Conservation (phyloP, 2,888 invertebrate genomes). For the Cremastinae sp. region DNA sequence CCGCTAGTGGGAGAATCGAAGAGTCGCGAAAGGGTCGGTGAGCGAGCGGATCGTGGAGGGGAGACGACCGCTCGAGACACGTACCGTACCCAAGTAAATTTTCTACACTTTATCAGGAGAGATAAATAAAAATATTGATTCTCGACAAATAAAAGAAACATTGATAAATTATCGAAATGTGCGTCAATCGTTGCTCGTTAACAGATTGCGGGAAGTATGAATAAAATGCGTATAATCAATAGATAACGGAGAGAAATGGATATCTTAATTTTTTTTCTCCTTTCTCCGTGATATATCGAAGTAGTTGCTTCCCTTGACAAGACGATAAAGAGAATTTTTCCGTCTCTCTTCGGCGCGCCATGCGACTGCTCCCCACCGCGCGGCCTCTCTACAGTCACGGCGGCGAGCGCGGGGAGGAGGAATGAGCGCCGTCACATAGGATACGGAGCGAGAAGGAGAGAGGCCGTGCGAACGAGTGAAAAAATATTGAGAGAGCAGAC, state of each 20-base stretch:
- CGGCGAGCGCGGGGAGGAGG: not conserved
- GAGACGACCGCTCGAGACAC: too few relatives aligned
- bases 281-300: not conserved
- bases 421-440: not conserved
- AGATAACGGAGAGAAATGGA: too few relatives aligned
- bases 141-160: too few relatives aligned
- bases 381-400: too few relatives aligned
- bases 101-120: too few relatives aligned
- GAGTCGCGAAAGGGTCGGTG: conserved; percentile 3
- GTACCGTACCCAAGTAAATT: too few relatives aligned
- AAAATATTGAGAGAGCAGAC: too few relatives aligned
- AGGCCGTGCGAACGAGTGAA: conserved; percentile 20
- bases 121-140: too few relatives aligned
- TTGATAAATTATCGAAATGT: too few relatives aligned
- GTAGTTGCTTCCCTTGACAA: not conserved
- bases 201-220: conserved; percentile 10
- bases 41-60: conserved; percentile 7
- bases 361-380: conserved; percentile 15
- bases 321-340: conserved; percentile 10
- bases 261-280: too few relatives aligned
- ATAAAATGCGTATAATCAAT: conserved; percentile 4
- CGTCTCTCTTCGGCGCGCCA: conserved; percentile 11
- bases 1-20: too few relatives aligned
- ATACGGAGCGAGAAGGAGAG: conserved; percentile 32
- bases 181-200: too few relatives aligned